phyloP scores from a whole-genome alignment of 2,888 invertebrate species.

The Iphiclides podalirius region DNA sequence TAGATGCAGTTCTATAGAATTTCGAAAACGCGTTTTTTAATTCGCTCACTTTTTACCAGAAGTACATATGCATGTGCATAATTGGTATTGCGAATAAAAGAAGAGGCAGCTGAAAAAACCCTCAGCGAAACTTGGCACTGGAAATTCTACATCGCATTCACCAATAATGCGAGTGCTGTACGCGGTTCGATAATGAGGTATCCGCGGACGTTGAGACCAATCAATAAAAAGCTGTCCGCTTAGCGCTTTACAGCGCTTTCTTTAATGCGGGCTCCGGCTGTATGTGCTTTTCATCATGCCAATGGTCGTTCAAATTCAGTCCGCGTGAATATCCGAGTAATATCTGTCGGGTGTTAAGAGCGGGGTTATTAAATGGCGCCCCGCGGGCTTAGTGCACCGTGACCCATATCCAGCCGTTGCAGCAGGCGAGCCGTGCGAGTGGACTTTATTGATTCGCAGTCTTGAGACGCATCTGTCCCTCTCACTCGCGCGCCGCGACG shows the following conservation, averaged over 20 bases:
- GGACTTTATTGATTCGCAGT: conserved; percentile 81
- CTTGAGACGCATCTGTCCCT: conserved; percentile 71
- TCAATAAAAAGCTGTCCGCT: background rate
- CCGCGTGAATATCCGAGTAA: conserved; percentile 44
- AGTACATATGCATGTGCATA: background rate
- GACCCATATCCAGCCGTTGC: conserved; percentile 74
- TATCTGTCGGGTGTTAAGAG: conserved; percentile 56
- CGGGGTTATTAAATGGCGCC: conserved; percentile 71
- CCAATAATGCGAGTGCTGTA: too few species aligned
- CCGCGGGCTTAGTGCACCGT: conserved; percentile 67
- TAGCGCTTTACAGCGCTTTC: too few species aligned
- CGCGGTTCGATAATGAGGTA: background rate
- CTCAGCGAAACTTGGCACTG: conserved; percentile 6
- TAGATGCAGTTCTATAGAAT: too few species aligned
- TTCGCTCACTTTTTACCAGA: conserved; percentile 5
- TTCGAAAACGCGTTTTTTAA: background rate
- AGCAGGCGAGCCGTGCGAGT: conserved; percentile 74
- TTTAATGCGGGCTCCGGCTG: conserved; percentile 3
- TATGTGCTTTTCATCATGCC: conserved; percentile 28
- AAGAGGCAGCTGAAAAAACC: too few species aligned
- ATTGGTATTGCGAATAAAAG: conserved; percentile 12
- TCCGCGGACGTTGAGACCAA: background rate
- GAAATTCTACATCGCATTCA: too few species aligned
- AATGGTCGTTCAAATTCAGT: conserved; percentile 41
- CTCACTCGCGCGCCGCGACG: conserved; percentile 43